Conservation (phyloP, 2,888 invertebrate species). For the Syritta pipiens region DNA sequence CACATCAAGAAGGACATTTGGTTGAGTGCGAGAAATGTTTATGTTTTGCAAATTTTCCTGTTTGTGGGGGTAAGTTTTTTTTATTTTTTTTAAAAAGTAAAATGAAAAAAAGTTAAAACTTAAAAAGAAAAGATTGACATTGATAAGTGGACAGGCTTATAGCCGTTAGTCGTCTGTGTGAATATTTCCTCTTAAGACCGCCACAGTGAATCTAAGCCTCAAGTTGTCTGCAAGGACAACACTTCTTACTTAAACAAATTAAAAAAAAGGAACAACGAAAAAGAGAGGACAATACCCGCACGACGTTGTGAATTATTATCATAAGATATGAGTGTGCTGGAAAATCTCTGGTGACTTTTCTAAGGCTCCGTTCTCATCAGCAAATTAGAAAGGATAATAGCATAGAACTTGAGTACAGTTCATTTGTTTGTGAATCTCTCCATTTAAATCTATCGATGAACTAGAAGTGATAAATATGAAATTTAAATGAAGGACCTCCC, state of each 20-base stretch:
- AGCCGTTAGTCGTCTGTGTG: background rate
- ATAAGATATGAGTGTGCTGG: conserved; percentile 20
- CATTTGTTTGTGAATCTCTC: conserved; percentile 4
- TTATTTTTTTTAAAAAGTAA: background rate
- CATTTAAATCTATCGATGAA: conserved; percentile 10
- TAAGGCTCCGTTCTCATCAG: background rate
- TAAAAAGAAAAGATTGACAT: conserved; percentile 17
- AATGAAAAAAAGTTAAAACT: too few relatives aligned
- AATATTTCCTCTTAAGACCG: background rate
- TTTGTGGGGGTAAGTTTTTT: conserved; percentile 49
- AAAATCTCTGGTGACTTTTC: conserved; percentile 2
- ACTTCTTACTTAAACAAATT: conserved; percentile 43
- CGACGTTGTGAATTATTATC: background rate
- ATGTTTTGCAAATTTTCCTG: conserved; percentile 37
- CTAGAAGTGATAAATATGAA: conserved; percentile 7
- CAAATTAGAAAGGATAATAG: background rate
- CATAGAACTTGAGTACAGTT: background rate
- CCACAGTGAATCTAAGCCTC: background rate
- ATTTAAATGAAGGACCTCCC: background rate
- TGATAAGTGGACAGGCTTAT: conserved; percentile 40
- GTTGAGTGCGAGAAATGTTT: conserved; percentile 15
- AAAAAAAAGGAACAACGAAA: background rate
- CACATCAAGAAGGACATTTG: background rate
- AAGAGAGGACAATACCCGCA: background rate
- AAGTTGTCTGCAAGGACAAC: conserved; percentile 11